Evolutionary conservation across 2,113 vertebrate genomes (phyloP).

Genomic region (Cyphomyrus plagiostoma): DNA sequence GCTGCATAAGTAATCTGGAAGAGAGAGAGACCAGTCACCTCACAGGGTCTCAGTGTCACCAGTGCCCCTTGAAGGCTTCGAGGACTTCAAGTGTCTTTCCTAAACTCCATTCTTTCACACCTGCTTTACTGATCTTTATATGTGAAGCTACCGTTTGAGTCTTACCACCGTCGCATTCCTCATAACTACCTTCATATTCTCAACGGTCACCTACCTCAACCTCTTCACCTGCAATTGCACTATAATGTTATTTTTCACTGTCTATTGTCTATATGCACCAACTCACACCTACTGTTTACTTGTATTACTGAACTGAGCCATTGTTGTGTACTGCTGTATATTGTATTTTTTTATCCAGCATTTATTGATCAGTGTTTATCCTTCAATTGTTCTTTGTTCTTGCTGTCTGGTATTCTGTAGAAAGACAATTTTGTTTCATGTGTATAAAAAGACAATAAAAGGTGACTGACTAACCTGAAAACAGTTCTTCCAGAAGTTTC

Average conservation of each 20-base stretch:
- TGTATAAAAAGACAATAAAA: not conserved
- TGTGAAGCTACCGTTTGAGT: not conserved
- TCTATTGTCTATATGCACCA: not conserved
- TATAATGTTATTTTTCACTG: not conserved
- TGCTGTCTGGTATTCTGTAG: not conserved
- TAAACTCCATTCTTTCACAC: not conserved
- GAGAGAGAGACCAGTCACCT: not conserved
- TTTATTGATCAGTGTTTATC: not conserved
- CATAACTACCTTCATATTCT: not conserved
- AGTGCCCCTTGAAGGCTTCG: not conserved
- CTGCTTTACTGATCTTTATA: not conserved
- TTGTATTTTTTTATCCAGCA: not conserved
- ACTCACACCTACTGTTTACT: not conserved
- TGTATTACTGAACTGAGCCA: not conserved
- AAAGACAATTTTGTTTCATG: not conserved
- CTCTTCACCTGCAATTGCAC: not conserved
- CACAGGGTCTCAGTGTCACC: not conserved
- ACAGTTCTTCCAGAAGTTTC: not conserved
- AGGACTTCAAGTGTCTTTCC: not conserved
- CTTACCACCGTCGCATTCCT: not conserved
- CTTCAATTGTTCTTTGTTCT: not conserved
- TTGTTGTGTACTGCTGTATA: not conserved
- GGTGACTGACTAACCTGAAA: not conserved
- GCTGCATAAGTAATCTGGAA: constrained; percentile 84
- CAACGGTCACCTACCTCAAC: not conserved